These are phyloP conservation scores for Ridgeia piscesae DNA, from an alignment of 1,140 invertebrate species.

Conservation along the genomic window DNA sequence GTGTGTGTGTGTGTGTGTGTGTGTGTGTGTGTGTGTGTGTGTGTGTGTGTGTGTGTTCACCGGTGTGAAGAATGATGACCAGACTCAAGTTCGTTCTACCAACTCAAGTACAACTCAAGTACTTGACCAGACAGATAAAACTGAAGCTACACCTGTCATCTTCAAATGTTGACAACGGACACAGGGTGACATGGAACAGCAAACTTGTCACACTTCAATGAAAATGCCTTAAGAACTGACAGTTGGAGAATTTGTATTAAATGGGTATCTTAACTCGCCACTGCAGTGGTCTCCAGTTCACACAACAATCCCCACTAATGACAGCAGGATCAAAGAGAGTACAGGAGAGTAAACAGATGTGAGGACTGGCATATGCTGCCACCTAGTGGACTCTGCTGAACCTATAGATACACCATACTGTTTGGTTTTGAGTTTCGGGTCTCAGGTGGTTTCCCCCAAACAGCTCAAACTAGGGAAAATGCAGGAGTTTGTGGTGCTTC, in stretches of 20 bases:
- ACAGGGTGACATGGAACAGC: neutral
- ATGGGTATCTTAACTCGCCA: neutral
- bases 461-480: neutral
- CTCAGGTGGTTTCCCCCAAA: neutral
- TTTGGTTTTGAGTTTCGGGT: neutral
- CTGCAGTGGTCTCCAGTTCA: neutral
- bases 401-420: neutral
- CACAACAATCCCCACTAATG: neutral
- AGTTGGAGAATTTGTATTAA: neutral
- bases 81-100: no score
- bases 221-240: neutral
- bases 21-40: no score
- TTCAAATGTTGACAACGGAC: neutral
- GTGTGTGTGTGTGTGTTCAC: no score
- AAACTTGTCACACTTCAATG: neutral
- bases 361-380: neutral
- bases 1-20: neutral
- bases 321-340: neutral
- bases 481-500: no score
- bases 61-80: no score
- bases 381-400: neutral
- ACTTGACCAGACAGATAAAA: neutral
- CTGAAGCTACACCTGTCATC: neutral
- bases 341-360: neutral
- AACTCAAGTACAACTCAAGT: neutral